Evolutionary conservation across 2,113 vertebrate species (phyloP), one percentile per base, ranked within the genome.

Genomic region (Calonectris borealis): DNA sequence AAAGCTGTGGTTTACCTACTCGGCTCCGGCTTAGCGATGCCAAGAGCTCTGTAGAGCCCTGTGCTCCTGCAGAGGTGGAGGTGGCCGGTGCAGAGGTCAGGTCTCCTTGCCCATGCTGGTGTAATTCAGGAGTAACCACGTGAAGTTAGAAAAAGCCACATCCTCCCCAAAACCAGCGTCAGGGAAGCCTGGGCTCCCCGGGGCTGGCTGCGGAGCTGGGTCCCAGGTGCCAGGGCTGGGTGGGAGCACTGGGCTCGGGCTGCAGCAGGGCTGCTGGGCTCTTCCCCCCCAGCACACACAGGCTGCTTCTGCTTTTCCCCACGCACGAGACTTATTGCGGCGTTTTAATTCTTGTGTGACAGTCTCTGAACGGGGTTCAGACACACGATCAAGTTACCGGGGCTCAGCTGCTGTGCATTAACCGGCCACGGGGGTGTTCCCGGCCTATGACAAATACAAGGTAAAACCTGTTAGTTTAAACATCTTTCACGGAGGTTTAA

Each of bases 401-500:
- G 66, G 75, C 79, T 92, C 88, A 75, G 86, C 88, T 94, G 88
- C 86, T 79, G 83, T 34, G 86, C 61, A 19, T 93, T 82, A 87
- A 55, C 65, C 7, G 2, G 51, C 82, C 55, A 18, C 4, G 5
- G 31, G 70, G 25, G 10, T n/a, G 57, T 83, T 88, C 38, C 66
- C 6, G 3, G 32, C 42, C 52, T 31, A 6, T 12, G 18, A 36
- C 55, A 90, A 60, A 60, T 21, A 21, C 49, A 70, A 71, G 71
- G 71, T 79, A 64, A 71, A 96, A 86, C 61, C 79, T 72, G 14
- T 13, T 82, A 11, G 13, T 78, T 85, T n/a, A n/a, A 88, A 68
- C 25, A 10, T 51, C 29, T 80, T 70, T 29, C 25, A 12, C 2
- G 1, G 40, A 42, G 11, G 7, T 65, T 90, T 61, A 26, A 81